These are phyloP conservation scores for Anas flavirostris DNA, from an alignment of 2,797 vertebrate genomes.

Conservation along the genomic window DNA sequence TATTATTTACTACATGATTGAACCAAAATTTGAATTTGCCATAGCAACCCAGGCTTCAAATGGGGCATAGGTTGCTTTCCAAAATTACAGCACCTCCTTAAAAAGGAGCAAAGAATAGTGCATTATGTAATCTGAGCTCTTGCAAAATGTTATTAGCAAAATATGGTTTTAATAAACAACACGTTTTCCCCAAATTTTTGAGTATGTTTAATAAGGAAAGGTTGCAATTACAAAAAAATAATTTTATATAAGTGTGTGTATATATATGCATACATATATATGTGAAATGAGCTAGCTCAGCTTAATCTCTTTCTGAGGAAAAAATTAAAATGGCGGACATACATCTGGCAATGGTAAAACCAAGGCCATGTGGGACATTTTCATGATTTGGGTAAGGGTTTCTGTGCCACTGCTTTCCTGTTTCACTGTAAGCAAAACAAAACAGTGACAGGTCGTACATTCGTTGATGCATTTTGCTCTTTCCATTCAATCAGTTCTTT, in stretches of 20 bases:
- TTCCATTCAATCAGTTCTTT: not conserved
- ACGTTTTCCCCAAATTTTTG: not conserved
- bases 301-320: constrained; percentile 16
- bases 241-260: not conserved
- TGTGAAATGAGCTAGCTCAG: not conserved
- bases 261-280: not conserved
- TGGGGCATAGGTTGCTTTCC: not conserved
- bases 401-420: not conserved
- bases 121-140: not conserved
- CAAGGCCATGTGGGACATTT: not conserved
- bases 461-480: constrained; percentile 18
- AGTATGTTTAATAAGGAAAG: not conserved
- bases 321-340: not conserved
- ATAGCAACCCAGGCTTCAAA: constrained; percentile 3
- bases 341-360: not conserved
- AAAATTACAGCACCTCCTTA: constrained; percentile 1
- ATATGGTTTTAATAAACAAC: constrained; percentile 49
- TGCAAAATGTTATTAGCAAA: constrained; percentile 38
- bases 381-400: not conserved
- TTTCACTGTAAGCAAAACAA: not conserved
- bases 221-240: not conserved
- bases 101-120: not conserved
- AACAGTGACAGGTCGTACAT: not conserved
- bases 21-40: constrained; percentile 40
- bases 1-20: constrained; percentile 28